These are phyloP conservation scores for Rotaria macrura DNA, from an alignment of 2,888 invertebrate species.

Conservation along the genomic window DNA sequence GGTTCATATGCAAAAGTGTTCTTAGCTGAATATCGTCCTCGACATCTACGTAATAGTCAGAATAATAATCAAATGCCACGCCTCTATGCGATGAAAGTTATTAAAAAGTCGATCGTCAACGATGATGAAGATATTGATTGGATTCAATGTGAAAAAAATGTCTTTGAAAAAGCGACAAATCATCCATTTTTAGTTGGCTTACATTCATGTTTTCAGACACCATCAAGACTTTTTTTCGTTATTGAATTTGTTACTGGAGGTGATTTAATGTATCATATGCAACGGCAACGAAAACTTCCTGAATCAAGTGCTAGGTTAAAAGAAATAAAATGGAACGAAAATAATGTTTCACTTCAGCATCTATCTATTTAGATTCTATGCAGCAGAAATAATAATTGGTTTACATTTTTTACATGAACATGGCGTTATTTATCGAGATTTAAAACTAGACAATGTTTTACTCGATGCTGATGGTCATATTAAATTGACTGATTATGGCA, in stretches of 20 bases:
- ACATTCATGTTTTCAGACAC: slow-evolving; percentile 96
- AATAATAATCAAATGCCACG: slow-evolving; percentile 55
- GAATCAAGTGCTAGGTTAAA: slow-evolving; percentile 66
- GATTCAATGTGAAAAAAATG: slow-evolving; percentile 98
- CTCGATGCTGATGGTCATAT: slow-evolving; percentile 97
- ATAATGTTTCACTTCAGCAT: neutral
- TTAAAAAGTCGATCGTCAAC: slow-evolving; percentile 93
- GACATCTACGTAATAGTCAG: neutral
- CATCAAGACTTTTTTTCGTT: slow-evolving; percentile 69
- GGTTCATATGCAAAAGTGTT: slow-evolving; percentile 98
- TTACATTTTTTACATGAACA: slow-evolving; percentile 88
- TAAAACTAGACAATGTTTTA: slow-evolving; percentile 81
- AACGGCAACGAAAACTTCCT: slow-evolving; percentile 81
- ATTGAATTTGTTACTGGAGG: slow-evolving; percentile 95
- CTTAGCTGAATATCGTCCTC: slow-evolving; percentile 72
- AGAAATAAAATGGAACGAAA: neutral
- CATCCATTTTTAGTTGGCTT: slow-evolving; percentile 97
- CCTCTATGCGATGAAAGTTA: slow-evolving; percentile 99
- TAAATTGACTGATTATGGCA: slow-evolving; percentile 95
- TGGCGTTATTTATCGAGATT: slow-evolving; percentile 90
- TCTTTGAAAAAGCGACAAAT: slow-evolving; percentile 98
- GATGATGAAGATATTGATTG: slow-evolving; percentile 86
- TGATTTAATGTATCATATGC: slow-evolving; percentile 99
- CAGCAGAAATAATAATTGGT: slow-evolving; percentile 96
- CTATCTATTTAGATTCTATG: slow-evolving; percentile 60